These are phyloP conservation scores for Bombus vancouverensis DNA, from an alignment of 1,140 invertebrate genomes.

Conservation along the genomic window DNA sequence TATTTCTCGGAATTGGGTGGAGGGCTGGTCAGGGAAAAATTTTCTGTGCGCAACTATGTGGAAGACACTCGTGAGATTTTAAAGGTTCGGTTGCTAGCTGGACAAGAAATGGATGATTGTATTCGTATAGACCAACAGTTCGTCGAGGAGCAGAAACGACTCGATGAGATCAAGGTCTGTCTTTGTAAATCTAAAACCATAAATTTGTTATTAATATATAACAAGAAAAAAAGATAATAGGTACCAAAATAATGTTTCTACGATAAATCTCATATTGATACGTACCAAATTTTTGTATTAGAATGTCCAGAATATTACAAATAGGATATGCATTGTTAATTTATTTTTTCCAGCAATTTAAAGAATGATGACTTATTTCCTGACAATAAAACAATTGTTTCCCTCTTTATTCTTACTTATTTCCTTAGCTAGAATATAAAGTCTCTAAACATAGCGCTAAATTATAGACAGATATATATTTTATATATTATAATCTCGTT, in stretches of 20 bases:
- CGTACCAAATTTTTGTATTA: not conserved
- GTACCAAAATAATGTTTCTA: too few species aligned
- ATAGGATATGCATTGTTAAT: not conserved
- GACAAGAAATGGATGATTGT: slow-evolving; percentile 84
- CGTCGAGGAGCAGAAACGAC: slow-evolving; percentile 83
- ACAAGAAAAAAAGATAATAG: not conserved
- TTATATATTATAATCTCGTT: too few species aligned
- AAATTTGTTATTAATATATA: not conserved
- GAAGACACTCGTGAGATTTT: slow-evolving; percentile 83
- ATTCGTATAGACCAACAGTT: slow-evolving; percentile 85
- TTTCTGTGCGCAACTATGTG: slow-evolving; percentile 83
- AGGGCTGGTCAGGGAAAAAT: slow-evolving; percentile 82
- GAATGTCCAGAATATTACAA: not conserved
- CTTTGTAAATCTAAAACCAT: not conserved
- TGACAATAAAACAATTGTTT: not conserved
- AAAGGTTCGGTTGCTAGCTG: slow-evolving; percentile 83
- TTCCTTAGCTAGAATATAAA: not conserved
- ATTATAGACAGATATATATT: not conserved
- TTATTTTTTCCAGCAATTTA: not conserved
- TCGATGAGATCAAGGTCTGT: slow-evolving; percentile 82
- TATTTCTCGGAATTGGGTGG: slow-evolving; percentile 85
- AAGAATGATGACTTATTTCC: not conserved
- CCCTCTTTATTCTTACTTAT: not conserved
- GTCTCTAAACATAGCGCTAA: not conserved
- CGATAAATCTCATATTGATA: too few species aligned